Percentiles rank a stretch among this genome's conserved stretches.
phyloP scores from a whole-genome alignment of 2,113 vertebrate genomes.

The Callorhinus ursinus region DNA sequence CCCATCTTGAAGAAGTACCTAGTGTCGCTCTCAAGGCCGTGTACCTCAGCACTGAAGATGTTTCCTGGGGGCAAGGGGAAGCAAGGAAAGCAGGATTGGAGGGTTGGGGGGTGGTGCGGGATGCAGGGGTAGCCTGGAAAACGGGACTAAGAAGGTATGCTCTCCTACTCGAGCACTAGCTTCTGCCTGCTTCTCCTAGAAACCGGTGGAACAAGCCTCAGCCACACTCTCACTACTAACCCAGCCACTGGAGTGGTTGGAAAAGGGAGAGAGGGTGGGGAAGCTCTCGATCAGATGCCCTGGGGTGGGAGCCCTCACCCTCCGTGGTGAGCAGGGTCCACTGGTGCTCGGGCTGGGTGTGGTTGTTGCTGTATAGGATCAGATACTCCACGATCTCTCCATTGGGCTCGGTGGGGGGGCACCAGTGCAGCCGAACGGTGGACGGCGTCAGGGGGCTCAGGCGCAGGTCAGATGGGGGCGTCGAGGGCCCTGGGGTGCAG shows the following conservation, averaged over 20 bases:
- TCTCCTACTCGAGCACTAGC: neutral
- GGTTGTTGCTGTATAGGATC: conserved; percentile 93
- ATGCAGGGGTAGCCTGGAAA: neutral
- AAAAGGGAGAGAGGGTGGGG: neutral
- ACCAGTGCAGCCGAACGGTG: conserved; percentile 95
- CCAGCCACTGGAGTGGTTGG: neutral
- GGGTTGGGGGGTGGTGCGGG: neutral
- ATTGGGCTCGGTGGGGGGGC: conserved; percentile 94
- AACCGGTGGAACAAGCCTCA: accelerated
- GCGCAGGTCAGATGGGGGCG: conserved; percentile 93
- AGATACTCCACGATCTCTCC: conserved; percentile 94
- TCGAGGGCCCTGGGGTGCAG: conserved; percentile 90
- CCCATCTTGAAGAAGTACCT: conserved; percentile 97
- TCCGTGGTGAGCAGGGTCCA: conserved; percentile 94
- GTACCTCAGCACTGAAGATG: conserved; percentile 92
- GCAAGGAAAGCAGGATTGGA: neutral
- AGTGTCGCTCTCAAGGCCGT: conserved; percentile 91
- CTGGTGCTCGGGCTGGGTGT: conserved; percentile 91
- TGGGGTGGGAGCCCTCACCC: conserved; percentile 84
- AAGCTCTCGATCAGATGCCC: neutral
- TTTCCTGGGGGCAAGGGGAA: conserved; percentile 86
- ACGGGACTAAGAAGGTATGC: neutral
- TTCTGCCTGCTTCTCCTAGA: neutral
- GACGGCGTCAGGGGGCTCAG: conserved; percentile 92
- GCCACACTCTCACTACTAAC: neutral